These are phyloP conservation scores for Turdus rufiventris DNA, from an alignment of 2,113 vertebrate species.

Conservation along the genomic window DNA sequence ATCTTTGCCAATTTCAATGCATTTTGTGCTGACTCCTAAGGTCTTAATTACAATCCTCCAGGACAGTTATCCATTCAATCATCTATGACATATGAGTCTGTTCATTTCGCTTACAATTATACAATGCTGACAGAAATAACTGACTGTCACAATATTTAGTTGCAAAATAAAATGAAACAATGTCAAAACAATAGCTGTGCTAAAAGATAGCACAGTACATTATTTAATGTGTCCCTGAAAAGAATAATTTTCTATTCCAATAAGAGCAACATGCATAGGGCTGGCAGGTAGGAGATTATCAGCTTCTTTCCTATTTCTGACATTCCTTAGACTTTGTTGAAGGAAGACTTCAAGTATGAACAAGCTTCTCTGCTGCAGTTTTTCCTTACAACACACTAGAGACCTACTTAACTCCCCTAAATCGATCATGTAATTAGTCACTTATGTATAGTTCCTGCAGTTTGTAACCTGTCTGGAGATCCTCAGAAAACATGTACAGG, in stretches of 20 bases:
- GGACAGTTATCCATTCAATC: background rate
- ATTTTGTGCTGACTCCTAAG: background rate
- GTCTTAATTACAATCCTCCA: background rate
- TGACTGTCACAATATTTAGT: slow-evolving; percentile 9
- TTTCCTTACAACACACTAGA: background rate
- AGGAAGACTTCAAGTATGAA: background rate
- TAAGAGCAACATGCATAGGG: background rate
- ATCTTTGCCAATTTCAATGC: background rate
- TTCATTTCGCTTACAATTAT: background rate
- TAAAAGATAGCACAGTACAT: background rate
- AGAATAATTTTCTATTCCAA: background rate
- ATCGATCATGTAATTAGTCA: background rate
- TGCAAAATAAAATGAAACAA: background rate
- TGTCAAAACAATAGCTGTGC: background rate
- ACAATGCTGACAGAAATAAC: background rate
- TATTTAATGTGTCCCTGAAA: background rate
- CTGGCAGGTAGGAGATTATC: background rate
- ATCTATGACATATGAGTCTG: background rate
- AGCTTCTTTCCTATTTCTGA: background rate
- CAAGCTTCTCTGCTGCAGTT: background rate
- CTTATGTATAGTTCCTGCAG: background rate
- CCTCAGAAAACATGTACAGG: background rate
- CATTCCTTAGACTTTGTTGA: background rate
- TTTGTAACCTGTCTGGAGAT: background rate
- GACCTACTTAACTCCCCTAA: background rate